phyloP scores from a whole-genome alignment of 2,888 invertebrate genomes.

The Gnatocerus cornutus region DNA sequence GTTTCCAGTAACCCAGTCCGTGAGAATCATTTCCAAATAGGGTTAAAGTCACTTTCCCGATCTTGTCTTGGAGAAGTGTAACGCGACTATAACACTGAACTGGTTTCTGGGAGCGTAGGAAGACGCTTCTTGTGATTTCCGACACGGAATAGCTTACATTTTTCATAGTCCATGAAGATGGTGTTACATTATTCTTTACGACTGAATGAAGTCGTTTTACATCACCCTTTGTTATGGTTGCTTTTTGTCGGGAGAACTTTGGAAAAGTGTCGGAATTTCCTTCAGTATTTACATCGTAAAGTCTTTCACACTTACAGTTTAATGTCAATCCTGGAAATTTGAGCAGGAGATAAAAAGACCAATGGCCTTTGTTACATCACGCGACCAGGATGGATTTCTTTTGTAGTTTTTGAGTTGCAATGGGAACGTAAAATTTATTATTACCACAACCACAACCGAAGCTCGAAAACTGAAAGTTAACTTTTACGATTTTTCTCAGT shows the following conservation, averaged over 20 bases:
- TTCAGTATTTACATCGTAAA: slow-evolving; percentile 22
- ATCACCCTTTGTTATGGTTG: slow-evolving; percentile 6
- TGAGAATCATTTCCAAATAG: slow-evolving; percentile 64
- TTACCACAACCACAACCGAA: no score
- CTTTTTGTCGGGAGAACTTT: not conserved
- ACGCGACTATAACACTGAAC: slow-evolving; percentile 47
- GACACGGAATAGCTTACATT: slow-evolving; percentile 27
- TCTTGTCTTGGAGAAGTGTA: slow-evolving; percentile 39
- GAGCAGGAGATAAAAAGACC: not conserved
- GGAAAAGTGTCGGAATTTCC: not conserved
- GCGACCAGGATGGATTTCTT: not conserved
- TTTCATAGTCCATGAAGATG: not conserved
- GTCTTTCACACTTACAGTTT: slow-evolving; percentile 21
- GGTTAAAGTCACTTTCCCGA: slow-evolving; percentile 55
- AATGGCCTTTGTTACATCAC: not conserved
- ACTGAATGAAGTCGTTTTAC: slow-evolving; percentile 19
- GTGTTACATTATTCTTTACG: slow-evolving; percentile 7
- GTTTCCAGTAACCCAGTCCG: slow-evolving; percentile 64
- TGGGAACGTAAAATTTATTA: no score
- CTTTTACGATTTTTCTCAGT: no score
- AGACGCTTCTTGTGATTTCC: slow-evolving; percentile 31
- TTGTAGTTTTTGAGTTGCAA: no score
- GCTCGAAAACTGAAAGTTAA: no score
- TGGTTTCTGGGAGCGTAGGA: slow-evolving; percentile 45
- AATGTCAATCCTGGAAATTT: slow-evolving; percentile 9